phyloP scores from a whole-genome alignment of 2,797 vertebrate genomes.

The Oreochromis grahami region DNA sequence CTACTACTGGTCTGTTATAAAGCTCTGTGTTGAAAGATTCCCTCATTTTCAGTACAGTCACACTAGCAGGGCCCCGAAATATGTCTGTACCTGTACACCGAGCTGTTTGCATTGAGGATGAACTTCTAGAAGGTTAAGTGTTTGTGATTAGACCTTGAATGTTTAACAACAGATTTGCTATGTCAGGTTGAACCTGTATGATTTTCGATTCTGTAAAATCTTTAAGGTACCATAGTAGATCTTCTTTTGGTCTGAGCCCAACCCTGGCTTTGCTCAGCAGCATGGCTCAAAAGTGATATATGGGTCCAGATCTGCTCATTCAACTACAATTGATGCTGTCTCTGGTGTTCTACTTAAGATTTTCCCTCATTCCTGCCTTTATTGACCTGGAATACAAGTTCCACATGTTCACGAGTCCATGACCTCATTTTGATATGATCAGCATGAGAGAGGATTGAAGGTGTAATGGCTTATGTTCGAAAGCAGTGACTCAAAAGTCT shows the following conservation, averaged over 20 bases:
- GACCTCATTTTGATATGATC: constrained; percentile 22
- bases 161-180: constrained; percentile 3
- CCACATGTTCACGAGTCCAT: constrained; percentile 32
- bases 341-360: not conserved
- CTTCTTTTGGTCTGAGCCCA: constrained; percentile 29
- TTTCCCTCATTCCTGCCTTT: constrained; percentile 2
- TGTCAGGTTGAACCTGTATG: constrained; percentile 5
- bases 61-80: not conserved
- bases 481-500: not conserved
- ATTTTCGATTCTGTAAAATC: constrained; percentile 50
- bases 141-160: constrained; percentile 26
- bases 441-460: not conserved
- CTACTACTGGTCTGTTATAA: not conserved
- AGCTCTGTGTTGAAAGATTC: not conserved
- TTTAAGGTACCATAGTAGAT: constrained; percentile 14
- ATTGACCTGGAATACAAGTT: constrained; percentile 20
- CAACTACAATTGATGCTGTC: constrained; percentile 1
- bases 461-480: not conserved
- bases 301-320: constrained; percentile 29
- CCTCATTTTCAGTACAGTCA: constrained; percentile 11
- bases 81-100: not conserved
- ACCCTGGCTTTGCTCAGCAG: constrained; percentile 25
- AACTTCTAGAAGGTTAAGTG: not conserved
- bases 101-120: not conserved
- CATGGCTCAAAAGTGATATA: constrained; percentile 45